Base-by-base conservation (phyloP, 2,797 vertebrate species). In the Gambelia wislizenii region DNA sequence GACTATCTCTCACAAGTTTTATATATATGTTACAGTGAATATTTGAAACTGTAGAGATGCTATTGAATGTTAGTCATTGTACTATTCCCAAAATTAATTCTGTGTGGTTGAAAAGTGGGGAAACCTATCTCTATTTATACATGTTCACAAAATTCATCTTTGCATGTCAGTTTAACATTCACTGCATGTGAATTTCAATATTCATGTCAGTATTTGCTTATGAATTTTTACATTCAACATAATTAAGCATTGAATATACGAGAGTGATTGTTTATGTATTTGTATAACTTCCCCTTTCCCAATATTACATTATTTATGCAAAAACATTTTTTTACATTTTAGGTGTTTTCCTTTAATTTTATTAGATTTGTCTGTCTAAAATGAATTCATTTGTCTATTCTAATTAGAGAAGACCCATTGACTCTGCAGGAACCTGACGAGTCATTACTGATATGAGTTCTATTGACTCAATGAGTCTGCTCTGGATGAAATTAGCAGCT, bases 341-440 rank as follows among this genome's bases (percentile, higher is more conserved):
- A 25, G n/a, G 18, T 80, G 77, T 80, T 80, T 94, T 94, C 78
- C 81, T 89, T 94, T 92, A 76, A 89, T 64, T 85, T 91, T 94
- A 83, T 89, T 90, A 92, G 90, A 86, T 94, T 89, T 84, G 82
- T 89, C 0, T 84, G 81, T n/a, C n/a, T n/a, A 83, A 2, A 93
- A 87, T 93, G 89, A 44, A 87, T 39, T 25, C 91, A 42, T 49
- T 49, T 49, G 49, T 49, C 12, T 8, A 49, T 49, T 49, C 49
- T 49, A 49, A 49, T 10, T 12, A 49, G 49, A n/a, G n/a, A n/a
- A n/a, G n/a, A n/a, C n/a, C n/a, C n/a, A n/a, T n/a, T n/a, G n/a
- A n/a, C n/a, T n/a, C n/a, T n/a, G n/a, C n/a, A n/a, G n/a, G n/a
- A n/a, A n/a, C n/a, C n/a, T n/a, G n/a, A n/a, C n/a, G n/a, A n/a